Conservation (phyloP, 2,888 invertebrate genomes). For the Drosophila neonasuta region DNA sequence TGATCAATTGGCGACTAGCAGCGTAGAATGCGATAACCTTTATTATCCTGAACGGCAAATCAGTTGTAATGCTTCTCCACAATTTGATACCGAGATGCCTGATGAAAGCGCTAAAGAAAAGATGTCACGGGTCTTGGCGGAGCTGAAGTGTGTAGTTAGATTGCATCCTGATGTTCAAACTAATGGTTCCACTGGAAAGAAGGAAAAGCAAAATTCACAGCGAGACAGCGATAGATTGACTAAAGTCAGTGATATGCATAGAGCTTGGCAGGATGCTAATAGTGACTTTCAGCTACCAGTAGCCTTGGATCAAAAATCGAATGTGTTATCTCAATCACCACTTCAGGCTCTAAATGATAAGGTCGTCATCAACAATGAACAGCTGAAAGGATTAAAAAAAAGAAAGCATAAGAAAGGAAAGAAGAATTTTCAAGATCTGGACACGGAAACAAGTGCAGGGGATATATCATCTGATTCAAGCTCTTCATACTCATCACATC, state of each 20-base stretch:
- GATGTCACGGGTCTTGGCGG: constrained; percentile 91
- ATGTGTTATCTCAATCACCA: constrained; percentile 3
- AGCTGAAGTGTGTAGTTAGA: constrained; percentile 88
- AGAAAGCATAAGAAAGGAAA: constrained; percentile 32
- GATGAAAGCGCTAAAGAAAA: constrained; percentile 88
- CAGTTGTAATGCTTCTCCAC: not conserved
- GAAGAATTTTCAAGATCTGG: constrained; percentile 1
- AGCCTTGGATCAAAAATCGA: constrained; percentile 22
- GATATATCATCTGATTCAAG: constrained; percentile 54
- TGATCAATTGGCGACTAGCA: constrained; percentile 84
- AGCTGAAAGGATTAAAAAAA: constrained; percentile 66
- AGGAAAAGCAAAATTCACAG: not conserved
- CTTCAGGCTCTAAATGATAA: constrained; percentile 1
- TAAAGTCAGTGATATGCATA: constrained; percentile 79
- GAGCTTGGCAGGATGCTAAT: constrained; percentile 79
- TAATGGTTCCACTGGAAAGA: not conserved
- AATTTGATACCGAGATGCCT: constrained; percentile 79
- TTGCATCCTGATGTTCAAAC: constrained; percentile 40
- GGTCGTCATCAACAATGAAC: constrained; percentile 39
- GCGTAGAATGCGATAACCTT: constrained; percentile 80
- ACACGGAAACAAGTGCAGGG: constrained; percentile 43
- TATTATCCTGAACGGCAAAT: constrained; percentile 3
- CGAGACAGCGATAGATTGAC: constrained; percentile 59
- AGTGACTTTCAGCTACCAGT: constrained; percentile 50
- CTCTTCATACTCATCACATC: constrained; percentile 83